Base-by-base conservation (phyloP, 1,140 invertebrate species). In the Drepana arcuata region DNA sequence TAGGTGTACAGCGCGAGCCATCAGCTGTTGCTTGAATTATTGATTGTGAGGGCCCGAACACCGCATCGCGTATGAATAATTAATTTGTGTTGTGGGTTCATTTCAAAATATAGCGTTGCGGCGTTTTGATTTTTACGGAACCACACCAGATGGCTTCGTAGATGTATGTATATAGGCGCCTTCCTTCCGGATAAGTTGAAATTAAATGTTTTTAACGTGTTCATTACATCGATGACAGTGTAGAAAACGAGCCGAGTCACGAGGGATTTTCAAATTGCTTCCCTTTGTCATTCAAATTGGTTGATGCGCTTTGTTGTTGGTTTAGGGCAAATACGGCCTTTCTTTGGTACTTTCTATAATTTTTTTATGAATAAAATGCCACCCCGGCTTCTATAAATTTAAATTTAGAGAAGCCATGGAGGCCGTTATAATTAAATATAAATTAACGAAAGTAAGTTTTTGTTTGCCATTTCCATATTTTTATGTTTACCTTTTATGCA, bases 271-370 rank as follows among this genome's bases (percentile, higher is more conserved):
- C 36, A 41, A 52, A 46, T 47, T 47, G 34, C 34, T 43, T 43
- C 40, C 23, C 29, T 40, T 52, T 51, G 42, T 39, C 28, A 42
- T 38, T 45, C 29, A 45, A 52, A 47, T 46, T 35, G 48, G 28
- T 32, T 21, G 29, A 30, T 34, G 36, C 18, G 38, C 38, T 31
- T 46, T 29, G 18, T 38, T 35, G 31, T 33, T 45, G 40, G 23
- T 25, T 36, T 29, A 30, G 16, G n/a, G n/a, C n/a, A n/a, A n/a
- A n/a, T n/a, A n/a, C n/a, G n/a, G n/a, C n/a, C n/a, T n/a, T n/a
- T n/a, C n/a, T n/a, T n/a, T n/a, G n/a, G n/a, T n/a, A n/a, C n/a
- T n/a, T n/a, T n/a, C n/a, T n/a, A n/a, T n/a, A n/a, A n/a, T n/a
- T n/a, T n/a, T n/a, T n/a, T n/a, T n/a, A n/a, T n/a, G n/a, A n/a